A percentile compares a stretch with the other conserved stretches of the same genome.
Evolutionary conservation across 1,140 invertebrate species (phyloP).

Genomic region (Drosophila nikananu): DNA sequence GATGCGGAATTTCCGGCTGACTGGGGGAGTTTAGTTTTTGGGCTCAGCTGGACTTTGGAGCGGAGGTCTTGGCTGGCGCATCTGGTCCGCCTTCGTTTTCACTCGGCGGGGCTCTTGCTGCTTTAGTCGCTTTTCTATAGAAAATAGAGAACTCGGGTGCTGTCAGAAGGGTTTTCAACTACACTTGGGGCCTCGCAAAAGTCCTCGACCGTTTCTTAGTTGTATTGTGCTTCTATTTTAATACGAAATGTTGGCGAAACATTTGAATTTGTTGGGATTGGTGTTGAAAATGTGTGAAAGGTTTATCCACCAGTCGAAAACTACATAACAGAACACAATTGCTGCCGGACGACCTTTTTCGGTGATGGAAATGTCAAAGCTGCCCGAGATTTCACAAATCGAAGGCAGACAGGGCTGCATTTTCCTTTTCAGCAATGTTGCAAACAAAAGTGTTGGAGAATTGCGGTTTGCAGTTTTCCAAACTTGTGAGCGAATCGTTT

Average conservation of each 20-base stretch:
- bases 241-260: conserved; percentile 67
- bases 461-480: not conserved
- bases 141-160: conserved; percentile 53
- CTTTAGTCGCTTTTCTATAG: conserved; percentile 50
- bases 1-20: not conserved
- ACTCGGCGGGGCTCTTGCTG: conserved; percentile 12
- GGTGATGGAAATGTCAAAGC: conserved; percentile 51
- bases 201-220: conserved; percentile 61
- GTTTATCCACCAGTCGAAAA: conserved; percentile 71
- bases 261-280: conserved; percentile 76
- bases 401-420: not conserved
- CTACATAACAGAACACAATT: conserved; percentile 69
- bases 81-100: conserved; percentile 14
- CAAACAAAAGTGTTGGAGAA: not conserved
- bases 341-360: conserved; percentile 3
- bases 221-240: conserved; percentile 36
- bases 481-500: not conserved
- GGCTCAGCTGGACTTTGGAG: conserved; percentile 16
- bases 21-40: not conserved
- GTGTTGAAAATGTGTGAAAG: conserved; percentile 80
- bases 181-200: conserved; percentile 60
- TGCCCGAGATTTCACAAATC: conserved; percentile 1
- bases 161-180: conserved; percentile 43
- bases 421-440: not conserved
- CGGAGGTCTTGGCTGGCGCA: conserved; percentile 22